Evolutionary conservation across 2,888 invertebrate species (phyloP).

Genomic region (Plutella xylostella): DNA sequence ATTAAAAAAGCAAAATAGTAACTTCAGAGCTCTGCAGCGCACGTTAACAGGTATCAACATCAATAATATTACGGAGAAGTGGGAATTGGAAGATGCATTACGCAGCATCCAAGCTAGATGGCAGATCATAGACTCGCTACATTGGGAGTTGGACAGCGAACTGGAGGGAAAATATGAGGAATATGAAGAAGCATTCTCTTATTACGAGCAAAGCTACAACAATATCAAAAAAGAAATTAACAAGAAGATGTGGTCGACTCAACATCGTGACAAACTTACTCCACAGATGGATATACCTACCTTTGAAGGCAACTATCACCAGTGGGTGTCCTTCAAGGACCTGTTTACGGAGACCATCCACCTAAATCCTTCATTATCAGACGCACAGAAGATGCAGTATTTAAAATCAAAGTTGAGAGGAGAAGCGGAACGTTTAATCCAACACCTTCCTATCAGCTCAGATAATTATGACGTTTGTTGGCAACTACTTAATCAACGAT

Average conservation of each 20-base stretch:
- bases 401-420: neutral
- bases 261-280: slow-evolving; percentile 3
- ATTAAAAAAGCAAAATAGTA: slow-evolving; percentile 4
- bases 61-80: slow-evolving; percentile 9
- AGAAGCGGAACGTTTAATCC: neutral
- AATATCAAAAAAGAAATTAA: slow-evolving; percentile 2
- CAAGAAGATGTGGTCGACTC: neutral
- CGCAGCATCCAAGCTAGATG: slow-evolving; percentile 4
- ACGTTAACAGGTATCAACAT: slow-evolving; percentile 6
- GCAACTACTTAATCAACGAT: neutral
- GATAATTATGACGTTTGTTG: neutral
- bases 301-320: slow-evolving; percentile 7
- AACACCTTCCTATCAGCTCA: neutral
- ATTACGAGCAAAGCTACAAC: neutral
- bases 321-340: slow-evolving; percentile 15
- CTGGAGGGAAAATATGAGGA: neutral
- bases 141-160: slow-evolving; percentile 7
- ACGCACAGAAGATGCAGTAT: neutral
- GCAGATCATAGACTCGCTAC: slow-evolving; percentile 5
- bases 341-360: neutral
- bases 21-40: slow-evolving; percentile 11
- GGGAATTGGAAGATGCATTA: slow-evolving; percentile 16
- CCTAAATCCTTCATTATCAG: neutral
- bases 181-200: neutral
- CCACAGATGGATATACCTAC: slow-evolving; percentile 8